A percentile compares a stretch with the other conserved stretches of the same genome.
These are phyloP conservation scores for Remorina albescens DNA, from an alignment of 2,797 vertebrate species.

Conservation along the genomic window DNA sequence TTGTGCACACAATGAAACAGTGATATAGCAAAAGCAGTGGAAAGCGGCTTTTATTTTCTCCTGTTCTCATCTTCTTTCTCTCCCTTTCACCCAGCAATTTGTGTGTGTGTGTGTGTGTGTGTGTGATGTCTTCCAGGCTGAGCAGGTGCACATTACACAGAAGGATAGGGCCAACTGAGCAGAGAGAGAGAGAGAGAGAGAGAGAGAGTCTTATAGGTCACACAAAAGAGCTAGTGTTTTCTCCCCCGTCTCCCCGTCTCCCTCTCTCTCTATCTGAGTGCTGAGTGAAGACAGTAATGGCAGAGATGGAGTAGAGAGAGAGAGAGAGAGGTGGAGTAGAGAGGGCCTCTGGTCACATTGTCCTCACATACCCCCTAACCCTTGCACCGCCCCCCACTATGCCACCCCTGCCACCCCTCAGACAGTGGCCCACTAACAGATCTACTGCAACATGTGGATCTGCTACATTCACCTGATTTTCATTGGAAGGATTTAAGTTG, in stretches of 20 bases:
- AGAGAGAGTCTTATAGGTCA: constrained; percentile 66
- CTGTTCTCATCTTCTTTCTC: constrained; percentile 14
- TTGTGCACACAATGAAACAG: constrained; percentile 14
- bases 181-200: constrained; percentile 39
- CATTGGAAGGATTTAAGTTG: not conserved
- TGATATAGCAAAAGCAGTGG: constrained; percentile 21
- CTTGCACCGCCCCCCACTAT: constrained; percentile 15
- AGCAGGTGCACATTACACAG: constrained; percentile 80
- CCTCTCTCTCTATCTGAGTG: constrained; percentile 23
- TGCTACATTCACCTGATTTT: constrained; percentile 11
- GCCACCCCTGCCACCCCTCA: constrained; percentile 54
- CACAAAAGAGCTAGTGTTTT: constrained; percentile 82
- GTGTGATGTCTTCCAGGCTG: constrained; percentile 44
- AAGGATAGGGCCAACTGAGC: constrained; percentile 70
- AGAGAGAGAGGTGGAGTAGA: constrained; percentile 26
- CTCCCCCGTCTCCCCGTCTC: constrained; percentile 41
- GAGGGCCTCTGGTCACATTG: constrained; percentile 67
- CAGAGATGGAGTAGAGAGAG: constrained; percentile 28
- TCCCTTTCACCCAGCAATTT: constrained; percentile 47
- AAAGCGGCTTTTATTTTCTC: constrained; percentile 36
- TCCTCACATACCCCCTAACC: constrained; percentile 59
- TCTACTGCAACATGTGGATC: constrained; percentile 26
- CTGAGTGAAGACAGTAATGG: constrained; percentile 59
- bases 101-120: constrained; percentile 26
- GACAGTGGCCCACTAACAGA: constrained; percentile 44